phyloP scores from a whole-genome alignment of 92 coral and sea anemone genomes.

The Muricea muricata region DNA sequence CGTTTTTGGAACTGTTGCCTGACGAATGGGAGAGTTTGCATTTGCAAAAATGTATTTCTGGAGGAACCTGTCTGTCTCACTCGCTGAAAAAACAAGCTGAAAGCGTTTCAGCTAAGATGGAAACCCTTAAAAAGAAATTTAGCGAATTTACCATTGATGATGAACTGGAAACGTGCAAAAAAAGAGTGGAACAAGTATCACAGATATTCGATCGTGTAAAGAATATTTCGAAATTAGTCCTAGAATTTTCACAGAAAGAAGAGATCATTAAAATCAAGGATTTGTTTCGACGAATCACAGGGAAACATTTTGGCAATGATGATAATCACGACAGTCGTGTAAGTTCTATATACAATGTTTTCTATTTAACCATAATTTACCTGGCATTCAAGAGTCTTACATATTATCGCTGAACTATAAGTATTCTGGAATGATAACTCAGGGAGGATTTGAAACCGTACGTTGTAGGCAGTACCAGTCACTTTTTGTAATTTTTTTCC shows the following conservation, averaged over 20 bases:
- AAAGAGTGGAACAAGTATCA: slow-evolving; percentile 69
- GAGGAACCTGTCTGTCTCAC: slow-evolving; percentile 82
- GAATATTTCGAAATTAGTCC: slow-evolving; percentile 74
- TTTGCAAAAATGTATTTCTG: slow-evolving; percentile 76
- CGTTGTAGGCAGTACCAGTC: too few relatives aligned
- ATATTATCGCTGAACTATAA: too few relatives aligned
- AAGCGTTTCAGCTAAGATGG: slow-evolving; percentile 66
- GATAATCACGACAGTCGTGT: not conserved
- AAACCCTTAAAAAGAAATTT: slow-evolving; percentile 57
- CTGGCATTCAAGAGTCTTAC: too few relatives aligned
- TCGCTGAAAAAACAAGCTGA: slow-evolving; percentile 84
- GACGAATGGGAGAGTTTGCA: slow-evolving; percentile 81
- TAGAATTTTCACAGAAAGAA: slow-evolving; percentile 81
- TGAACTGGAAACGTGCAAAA: slow-evolving; percentile 72
- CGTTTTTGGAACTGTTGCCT: slow-evolving; percentile 80
- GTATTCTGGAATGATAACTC: too few relatives aligned
- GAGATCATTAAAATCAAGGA: slow-evolving; percentile 82
- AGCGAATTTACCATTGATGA: too few relatives aligned
- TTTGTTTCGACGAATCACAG: slow-evolving; percentile 73
- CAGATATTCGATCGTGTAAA: slow-evolving; percentile 71
- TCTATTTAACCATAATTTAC: too few relatives aligned
- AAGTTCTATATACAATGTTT: too few relatives aligned
- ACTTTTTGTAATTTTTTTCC: too few relatives aligned
- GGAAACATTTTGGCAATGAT: slow-evolving; percentile 50
- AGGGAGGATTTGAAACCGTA: too few relatives aligned